Evolutionary conservation across 2,113 vertebrate species (phyloP).

Genomic region (Agelaius phoeniceus): DNA sequence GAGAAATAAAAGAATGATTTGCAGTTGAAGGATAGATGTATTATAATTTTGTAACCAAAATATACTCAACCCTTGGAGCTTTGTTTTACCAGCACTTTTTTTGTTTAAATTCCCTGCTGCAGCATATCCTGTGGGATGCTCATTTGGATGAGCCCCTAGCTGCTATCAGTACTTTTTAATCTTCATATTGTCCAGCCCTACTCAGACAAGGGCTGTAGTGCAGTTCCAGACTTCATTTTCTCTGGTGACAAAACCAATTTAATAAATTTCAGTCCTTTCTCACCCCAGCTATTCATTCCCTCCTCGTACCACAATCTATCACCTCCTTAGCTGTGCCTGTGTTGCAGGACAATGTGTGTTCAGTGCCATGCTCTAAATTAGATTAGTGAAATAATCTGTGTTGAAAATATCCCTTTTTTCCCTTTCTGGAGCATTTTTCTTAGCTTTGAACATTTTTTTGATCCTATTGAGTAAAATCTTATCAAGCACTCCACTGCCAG

Average conservation of each 20-base stretch:
- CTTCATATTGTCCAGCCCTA: neutral
- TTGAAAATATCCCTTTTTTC: neutral
- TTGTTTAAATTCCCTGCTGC: neutral
- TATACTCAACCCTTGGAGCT: neutral
- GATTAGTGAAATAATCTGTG: neutral
- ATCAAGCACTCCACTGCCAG: neutral
- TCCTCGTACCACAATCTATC: neutral
- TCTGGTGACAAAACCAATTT: neutral
- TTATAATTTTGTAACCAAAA: neutral
- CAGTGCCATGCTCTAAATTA: neutral
- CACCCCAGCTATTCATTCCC: neutral
- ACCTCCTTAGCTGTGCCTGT: rapidly evolving
- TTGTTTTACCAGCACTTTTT: neutral
- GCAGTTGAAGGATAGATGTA: neutral
- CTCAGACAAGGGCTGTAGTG: neutral
- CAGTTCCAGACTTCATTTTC: neutral
- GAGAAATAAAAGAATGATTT: neutral
- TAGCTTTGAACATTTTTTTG: neutral
- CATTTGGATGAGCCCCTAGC: neutral
- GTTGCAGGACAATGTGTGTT: neutral
- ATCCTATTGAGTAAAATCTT: neutral
- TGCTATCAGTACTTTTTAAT: neutral
- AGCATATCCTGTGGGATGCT: neutral
- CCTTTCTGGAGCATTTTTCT: neutral
- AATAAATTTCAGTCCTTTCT: neutral